A percentile compares a stretch with the other conserved stretches of the same genome.
Conservation (phyloP, 1,140 invertebrate genomes). For the Bombus picipes region DNA sequence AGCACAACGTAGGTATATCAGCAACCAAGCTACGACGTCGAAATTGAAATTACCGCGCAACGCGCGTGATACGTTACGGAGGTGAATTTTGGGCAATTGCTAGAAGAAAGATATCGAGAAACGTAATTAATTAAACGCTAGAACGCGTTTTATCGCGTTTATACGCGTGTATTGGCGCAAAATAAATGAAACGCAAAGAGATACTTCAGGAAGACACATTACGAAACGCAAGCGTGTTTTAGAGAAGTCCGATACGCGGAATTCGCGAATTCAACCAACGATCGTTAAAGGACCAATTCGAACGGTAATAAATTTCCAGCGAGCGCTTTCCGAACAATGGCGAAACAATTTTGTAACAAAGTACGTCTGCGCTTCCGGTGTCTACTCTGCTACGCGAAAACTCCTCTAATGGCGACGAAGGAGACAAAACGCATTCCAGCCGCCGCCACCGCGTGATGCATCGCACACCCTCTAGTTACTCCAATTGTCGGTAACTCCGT, state of each 20-base stretch:
- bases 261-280: conserved; percentile 14
- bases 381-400: conserved; percentile 25
- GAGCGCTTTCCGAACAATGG: conserved; percentile 69
- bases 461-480: conserved; percentile 9
- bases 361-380: conserved; percentile 27
- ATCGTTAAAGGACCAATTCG: conserved; percentile 60
- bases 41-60: no score
- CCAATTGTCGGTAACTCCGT: conserved; percentile 37
- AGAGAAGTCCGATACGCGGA: not conserved
- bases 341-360: conserved; percentile 71
- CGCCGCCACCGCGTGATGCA: conserved; percentile 57
- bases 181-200: no score
- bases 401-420: conserved; percentile 44
- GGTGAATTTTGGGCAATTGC: no score
- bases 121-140: no score
- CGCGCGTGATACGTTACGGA: no score
- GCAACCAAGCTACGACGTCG: no score
- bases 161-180: no score
- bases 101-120: no score
- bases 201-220: accelerated
- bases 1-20: no score
- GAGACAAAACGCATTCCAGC: conserved; percentile 57
- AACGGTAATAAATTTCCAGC: conserved; percentile 61
- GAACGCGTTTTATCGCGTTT: no score
- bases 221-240: not conserved